Evolutionary conservation across 2,113 vertebrate genomes (phyloP), one percentile per base, ranked within the genome.

Genomic region (Nibea coibor): DNA sequence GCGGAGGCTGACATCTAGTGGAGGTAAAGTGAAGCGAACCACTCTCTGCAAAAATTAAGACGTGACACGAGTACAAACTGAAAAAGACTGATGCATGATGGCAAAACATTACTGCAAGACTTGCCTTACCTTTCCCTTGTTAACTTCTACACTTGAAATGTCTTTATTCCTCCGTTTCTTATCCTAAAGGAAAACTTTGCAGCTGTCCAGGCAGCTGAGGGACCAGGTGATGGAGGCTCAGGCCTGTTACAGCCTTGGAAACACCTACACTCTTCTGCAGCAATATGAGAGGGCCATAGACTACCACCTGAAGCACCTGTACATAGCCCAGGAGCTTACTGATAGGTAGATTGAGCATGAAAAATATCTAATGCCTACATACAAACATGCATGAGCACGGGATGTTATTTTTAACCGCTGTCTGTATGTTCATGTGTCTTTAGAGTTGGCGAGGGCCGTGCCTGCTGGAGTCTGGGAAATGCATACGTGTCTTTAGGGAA

Each of bases 201-300:
- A 99, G 69, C 92, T 99, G 56, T 97, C 98, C 12, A 94, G 97
- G 8, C 97, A 99, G 85, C 95, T 99, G 73, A 94, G 96, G 89
- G 98, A 99, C 88, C 97, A 97, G 90, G 97, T 97, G 2, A 97
- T 98, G 88, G 98, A 99, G 92, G 98, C 98, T 0, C 98, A 99
- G 92, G 97, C 98, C 1, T 99, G 98, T 87, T 99, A 99, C 92
- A 99, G 98, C 66, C 95, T 99, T 53, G 98, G 98, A 42, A 99
- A 99, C 94, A 99, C 98, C 0, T 97, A 97, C 91, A 99, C 97
- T 0, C 94, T 99, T 65, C 93, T 99, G 65, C 96, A 97, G 69
- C 97, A 99, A 91, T 96, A 98, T 0, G 97, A 98, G 22, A 94
- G 94, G 0, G 97, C 98, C 0, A 95, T 98, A 0, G 97, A 99